These are phyloP conservation scores for Ypsolopha sequella DNA, from an alignment of 2,888 invertebrate species.

Conservation along the genomic window DNA sequence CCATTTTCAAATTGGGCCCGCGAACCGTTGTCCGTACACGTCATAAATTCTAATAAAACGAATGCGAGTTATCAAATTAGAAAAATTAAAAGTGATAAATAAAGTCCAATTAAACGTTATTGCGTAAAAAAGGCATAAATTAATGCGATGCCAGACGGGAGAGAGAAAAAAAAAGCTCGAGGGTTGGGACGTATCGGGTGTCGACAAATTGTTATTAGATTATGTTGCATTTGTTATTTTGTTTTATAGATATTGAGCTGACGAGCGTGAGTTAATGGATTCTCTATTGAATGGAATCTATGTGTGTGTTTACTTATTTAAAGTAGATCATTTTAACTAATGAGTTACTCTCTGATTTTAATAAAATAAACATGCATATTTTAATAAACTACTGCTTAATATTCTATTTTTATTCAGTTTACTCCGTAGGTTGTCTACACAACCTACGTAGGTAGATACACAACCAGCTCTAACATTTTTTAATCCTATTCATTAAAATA, in stretches of 20 bases:
- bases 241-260: not conserved
- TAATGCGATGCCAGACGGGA: slow-evolving; percentile 40
- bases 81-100: slow-evolving; percentile 70
- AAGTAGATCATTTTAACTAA: no score
- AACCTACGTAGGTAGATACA: no score
- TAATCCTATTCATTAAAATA: no score
- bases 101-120: slow-evolving; percentile 67
- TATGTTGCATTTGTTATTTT: not conserved
- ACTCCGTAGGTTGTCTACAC: no score
- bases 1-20: slow-evolving; percentile 43
- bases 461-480: no score
- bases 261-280: not conserved
- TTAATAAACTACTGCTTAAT: no score
- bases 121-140: slow-evolving; percentile 71
- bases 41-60: slow-evolving; percentile 60
- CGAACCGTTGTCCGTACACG: slow-evolving; percentile 22
- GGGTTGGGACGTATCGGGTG: slow-evolving; percentile 12
- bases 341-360: no score
- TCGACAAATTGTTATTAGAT: slow-evolving; percentile 12
- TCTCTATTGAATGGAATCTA: no score
- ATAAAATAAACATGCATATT: no score
- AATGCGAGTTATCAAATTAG: slow-evolving; percentile 59
- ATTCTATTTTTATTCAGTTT: no score
- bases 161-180: slow-evolving; percentile 10
- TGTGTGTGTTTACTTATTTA: no score